Conservation (phyloP, 2,113 vertebrate species). For the Thinocorus orbignyianus region DNA sequence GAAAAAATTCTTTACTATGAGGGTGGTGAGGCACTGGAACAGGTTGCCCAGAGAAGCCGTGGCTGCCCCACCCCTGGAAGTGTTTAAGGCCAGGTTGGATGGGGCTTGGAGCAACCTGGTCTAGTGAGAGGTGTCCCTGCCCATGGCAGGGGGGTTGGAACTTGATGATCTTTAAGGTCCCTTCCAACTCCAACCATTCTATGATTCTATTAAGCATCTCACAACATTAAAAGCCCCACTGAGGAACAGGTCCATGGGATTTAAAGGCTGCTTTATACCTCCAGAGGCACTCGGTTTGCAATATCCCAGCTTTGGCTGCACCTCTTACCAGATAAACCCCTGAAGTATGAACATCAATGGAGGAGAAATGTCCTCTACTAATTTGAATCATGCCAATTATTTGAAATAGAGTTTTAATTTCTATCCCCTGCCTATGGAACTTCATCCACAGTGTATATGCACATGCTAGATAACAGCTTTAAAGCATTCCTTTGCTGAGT, state of each 20-base stretch:
- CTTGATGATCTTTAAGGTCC: too few species aligned
- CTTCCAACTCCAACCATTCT: too few species aligned
- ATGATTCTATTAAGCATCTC: neutral
- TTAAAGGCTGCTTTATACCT: neutral
- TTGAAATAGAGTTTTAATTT: constrained; percentile 19
- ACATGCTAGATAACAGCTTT: neutral
- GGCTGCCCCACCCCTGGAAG: too few species aligned
- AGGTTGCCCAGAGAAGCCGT: too few species aligned
- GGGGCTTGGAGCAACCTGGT: too few species aligned
- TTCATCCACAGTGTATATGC: neutral
- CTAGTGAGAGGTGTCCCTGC: too few species aligned
- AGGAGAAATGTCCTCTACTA: neutral
- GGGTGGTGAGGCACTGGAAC: too few species aligned
- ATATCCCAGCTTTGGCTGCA: neutral
- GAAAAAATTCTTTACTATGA: too few species aligned
- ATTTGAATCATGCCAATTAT: neutral
- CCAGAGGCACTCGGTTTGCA: neutral
- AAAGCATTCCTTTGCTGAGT: neutral
- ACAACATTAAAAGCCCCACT: neutral
- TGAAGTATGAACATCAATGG: neutral
- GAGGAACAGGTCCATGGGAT: neutral
- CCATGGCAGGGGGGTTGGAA: too few species aligned
- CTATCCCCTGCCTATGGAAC: neutral
- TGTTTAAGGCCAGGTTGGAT: too few species aligned
- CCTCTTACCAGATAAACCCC: neutral